These are phyloP conservation scores for Nephrotoma guestfalica DNA, from an alignment of 2,888 invertebrate species.

Conservation along the genomic window DNA sequence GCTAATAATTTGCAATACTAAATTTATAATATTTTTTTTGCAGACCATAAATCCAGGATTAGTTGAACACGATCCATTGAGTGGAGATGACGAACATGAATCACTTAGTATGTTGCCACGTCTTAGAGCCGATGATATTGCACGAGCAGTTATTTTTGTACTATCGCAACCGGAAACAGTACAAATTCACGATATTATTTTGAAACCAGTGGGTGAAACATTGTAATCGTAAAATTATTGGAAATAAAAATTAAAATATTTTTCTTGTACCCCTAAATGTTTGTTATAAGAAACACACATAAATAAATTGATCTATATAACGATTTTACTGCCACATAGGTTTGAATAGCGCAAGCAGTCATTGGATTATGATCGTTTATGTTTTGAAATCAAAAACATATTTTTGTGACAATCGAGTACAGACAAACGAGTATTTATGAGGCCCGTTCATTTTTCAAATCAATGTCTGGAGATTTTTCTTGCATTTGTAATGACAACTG, in stretches of 20 bases:
- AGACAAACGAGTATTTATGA: background rate
- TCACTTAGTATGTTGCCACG: constrained; percentile 18
- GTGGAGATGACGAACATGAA: constrained; percentile 16
- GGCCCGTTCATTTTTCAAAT: background rate
- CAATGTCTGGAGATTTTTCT: background rate
- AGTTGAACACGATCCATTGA: constrained; percentile 18
- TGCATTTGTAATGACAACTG: background rate
- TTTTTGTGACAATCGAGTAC: background rate
- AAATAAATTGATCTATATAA: background rate
- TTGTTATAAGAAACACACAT: background rate
- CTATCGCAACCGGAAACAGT: constrained; percentile 20
- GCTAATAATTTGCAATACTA: background rate
- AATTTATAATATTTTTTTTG: background rate
- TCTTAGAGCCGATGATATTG: constrained; percentile 18
- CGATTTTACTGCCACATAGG: background rate
- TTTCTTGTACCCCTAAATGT: background rate
- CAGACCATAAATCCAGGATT: constrained; percentile 19
- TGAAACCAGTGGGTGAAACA: background rate
- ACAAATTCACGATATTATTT: constrained; percentile 8
- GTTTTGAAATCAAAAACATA: background rate
- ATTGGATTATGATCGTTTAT: background rate
- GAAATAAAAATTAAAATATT: background rate
- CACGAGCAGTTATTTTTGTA: constrained; percentile 19
- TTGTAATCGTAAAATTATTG: background rate
- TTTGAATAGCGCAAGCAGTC: background rate